phyloP scores from a whole-genome alignment of 23 tunicate species.

The Corella eumyota region DNA sequence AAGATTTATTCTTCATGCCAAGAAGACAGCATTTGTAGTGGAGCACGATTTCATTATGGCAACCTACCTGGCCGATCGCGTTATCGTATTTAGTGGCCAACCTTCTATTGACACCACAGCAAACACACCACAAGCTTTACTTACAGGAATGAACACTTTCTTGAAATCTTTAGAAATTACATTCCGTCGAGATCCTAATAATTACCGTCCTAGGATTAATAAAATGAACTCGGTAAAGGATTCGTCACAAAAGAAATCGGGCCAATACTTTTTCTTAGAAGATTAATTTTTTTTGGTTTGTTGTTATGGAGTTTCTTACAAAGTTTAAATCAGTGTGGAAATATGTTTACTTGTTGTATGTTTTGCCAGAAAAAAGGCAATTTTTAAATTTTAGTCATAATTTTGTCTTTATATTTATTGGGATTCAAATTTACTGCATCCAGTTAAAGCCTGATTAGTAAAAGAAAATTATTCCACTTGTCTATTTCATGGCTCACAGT shows the following conservation, averaged over 20 bases:
- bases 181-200: slow-evolving; percentile 94
- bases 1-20: slow-evolving; percentile 84
- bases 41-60: slow-evolving; percentile 99
- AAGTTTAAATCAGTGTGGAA: not conserved
- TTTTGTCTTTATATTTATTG: too few species aligned
- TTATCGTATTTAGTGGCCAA: slow-evolving; percentile 78
- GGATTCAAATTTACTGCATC: not conserved
- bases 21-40: slow-evolving; percentile 95
- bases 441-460: not conserved
- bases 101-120: slow-evolving; percentile 87
- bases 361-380: too few species aligned
- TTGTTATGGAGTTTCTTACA: not conserved
- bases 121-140: slow-evolving; percentile 55
- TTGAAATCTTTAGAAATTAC: slow-evolving; percentile 75
- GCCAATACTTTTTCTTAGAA: slow-evolving; percentile 84
- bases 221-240: slow-evolving; percentile 78
- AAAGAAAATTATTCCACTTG: too few species aligned
- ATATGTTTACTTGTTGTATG: not conserved
- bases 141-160: slow-evolving; percentile 82
- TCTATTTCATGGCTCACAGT: too few species aligned
- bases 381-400: too few species aligned
- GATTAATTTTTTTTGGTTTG: slow-evolving; percentile 29
- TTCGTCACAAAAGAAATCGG: slow-evolving; percentile 64
- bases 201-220: slow-evolving; percentile 80
- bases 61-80: slow-evolving; percentile 88